A percentile compares a stretch with the other conserved stretches of the same genome.
Evolutionary conservation across 2,888 invertebrate species (phyloP).

Genomic region (Beris morrisii): DNA sequence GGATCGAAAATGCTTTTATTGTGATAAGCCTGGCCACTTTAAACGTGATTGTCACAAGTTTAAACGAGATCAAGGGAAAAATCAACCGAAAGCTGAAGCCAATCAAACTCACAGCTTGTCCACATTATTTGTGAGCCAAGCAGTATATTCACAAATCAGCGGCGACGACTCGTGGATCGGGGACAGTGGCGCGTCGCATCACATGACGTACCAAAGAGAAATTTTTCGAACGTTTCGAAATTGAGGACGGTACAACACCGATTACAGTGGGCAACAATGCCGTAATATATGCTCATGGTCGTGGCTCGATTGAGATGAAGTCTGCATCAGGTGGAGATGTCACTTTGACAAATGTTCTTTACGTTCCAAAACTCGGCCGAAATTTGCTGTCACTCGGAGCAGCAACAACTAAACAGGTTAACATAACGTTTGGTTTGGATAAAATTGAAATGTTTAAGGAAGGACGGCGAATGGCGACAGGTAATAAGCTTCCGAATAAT

Average conservation of each 20-base stretch:
- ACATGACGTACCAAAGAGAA: neutral
- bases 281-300: neutral
- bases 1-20: conserved; percentile 2
- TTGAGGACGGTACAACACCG: neutral
- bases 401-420: too few relatives aligned
- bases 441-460: too few relatives aligned
- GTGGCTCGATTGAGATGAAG: neutral
- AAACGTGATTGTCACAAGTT: conserved; percentile 10
- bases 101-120: neutral
- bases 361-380: neutral
- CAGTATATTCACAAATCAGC: too few relatives aligned
- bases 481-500: too few relatives aligned
- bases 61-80: conserved; percentile 1
- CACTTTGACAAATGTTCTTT: neutral
- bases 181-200: neutral
- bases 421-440: too few relatives aligned
- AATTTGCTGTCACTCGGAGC: too few relatives aligned
- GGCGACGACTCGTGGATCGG: neutral
- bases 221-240: conserved; percentile 1
- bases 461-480: too few relatives aligned
- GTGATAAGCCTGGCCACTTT: conserved; percentile 4
- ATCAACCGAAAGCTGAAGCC: neutral
- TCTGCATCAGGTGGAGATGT: too few relatives aligned
- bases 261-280: neutral
- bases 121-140: neutral